Conservation (phyloP, 2,113 vertebrate genomes). For the Gavialis gangeticus region DNA sequence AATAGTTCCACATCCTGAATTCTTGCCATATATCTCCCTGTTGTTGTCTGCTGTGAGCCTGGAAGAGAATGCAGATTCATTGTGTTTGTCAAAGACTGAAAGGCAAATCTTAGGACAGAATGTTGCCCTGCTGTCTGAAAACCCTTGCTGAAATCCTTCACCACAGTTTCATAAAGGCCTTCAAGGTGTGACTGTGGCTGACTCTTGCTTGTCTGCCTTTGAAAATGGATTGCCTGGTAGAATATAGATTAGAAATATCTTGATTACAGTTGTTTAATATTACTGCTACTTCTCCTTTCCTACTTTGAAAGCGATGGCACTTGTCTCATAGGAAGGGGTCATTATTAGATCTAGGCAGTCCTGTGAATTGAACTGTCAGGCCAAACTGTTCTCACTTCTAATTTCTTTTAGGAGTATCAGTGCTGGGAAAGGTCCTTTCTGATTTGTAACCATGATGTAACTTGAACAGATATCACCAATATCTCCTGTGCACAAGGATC, state of each 20-base stretch:
- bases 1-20: slow-evolving; percentile 17
- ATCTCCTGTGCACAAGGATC: not conserved
- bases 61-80: slow-evolving; percentile 12
- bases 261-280: not conserved
- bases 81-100: slow-evolving; percentile 44
- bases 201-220: slow-evolving; percentile 40
- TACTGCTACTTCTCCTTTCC: not conserved
- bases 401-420: not conserved
- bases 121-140: not conserved
- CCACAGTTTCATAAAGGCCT: slow-evolving; percentile 37
- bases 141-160: slow-evolving; percentile 19
- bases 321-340: not conserved
- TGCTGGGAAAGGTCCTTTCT: not conserved
- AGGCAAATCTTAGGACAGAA: not conserved
- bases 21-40: slow-evolving; percentile 15
- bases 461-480: not conserved
- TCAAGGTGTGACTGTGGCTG: slow-evolving; percentile 40
- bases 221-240: slow-evolving; percentile 2
- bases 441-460: not conserved
- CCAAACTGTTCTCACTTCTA: not conserved
- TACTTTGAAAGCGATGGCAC: not conserved
- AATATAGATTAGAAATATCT: slow-evolving; percentile 19
- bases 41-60: not conserved
- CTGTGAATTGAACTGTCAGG: not conserved
- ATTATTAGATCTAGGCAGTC: not conserved